These are phyloP conservation scores for Saxidomus purpurata DNA, from an alignment of 1,140 invertebrate genomes.

Conservation along the genomic window DNA sequence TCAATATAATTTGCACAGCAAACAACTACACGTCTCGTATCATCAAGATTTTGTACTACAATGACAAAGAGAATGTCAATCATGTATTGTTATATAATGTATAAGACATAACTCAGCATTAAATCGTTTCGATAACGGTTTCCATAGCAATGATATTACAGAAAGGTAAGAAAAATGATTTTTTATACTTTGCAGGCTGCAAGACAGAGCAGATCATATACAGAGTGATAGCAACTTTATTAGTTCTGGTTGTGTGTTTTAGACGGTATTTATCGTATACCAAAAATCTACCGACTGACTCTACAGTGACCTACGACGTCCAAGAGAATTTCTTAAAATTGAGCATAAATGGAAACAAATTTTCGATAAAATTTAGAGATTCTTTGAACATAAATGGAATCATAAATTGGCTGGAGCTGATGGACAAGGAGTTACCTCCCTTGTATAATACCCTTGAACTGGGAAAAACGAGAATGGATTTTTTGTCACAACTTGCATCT, in stretches of 20 bases:
- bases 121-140: too few species aligned
- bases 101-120: too few species aligned
- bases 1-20: too few species aligned
- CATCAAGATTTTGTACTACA: too few species aligned
- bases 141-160: too few species aligned
- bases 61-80: too few species aligned
- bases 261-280: not conserved
- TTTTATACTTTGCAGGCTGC: not conserved
- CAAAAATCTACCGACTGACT: not conserved
- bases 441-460: not conserved
- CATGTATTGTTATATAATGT: too few species aligned
- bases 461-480: not conserved
- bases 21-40: too few species aligned
- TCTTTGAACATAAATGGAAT: not conserved
- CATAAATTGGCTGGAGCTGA: not conserved
- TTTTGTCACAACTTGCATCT: not conserved
- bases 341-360: not conserved
- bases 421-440: conserved; percentile 12
- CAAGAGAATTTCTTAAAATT: not conserved
- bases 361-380: not conserved
- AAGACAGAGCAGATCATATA: not conserved
- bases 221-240: not conserved
- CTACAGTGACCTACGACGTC: not conserved
- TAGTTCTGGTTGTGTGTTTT: not conserved
- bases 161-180: not conserved